Conservation (phyloP, 2,113 vertebrate species). For the Phoenicopterus ruber region DNA sequence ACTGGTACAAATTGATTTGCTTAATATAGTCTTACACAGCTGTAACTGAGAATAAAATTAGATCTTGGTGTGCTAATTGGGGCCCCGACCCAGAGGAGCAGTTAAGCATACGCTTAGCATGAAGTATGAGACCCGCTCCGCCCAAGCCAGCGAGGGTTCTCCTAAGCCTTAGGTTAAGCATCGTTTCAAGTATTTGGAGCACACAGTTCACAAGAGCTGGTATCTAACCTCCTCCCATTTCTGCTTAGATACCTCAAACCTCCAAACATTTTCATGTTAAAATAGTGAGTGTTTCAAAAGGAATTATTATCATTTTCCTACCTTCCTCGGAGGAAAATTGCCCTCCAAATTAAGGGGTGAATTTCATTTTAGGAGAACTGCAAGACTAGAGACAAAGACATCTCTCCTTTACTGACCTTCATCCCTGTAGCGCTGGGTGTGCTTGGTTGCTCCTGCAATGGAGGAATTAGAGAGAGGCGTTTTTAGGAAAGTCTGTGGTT, state of each 20-base stretch:
- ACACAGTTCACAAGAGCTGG: background rate
- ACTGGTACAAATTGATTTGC: background rate
- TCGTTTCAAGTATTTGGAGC: background rate
- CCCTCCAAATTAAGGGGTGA: slow-evolving; percentile 9
- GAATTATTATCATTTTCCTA: background rate
- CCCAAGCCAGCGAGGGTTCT: background rate
- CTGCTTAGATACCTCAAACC: background rate
- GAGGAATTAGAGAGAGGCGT: background rate
- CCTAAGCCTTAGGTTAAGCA: background rate
- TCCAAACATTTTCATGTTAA: background rate
- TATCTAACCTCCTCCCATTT: background rate
- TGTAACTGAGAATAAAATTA: slow-evolving; percentile 38
- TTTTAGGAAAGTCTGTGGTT: slow-evolving; percentile 46
- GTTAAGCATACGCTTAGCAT: background rate
- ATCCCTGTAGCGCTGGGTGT: background rate
- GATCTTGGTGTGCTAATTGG: slow-evolving; percentile 34
- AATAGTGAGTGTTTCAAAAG: background rate
- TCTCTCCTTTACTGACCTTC: background rate
- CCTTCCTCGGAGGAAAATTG: background rate
- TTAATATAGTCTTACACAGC: slow-evolving; percentile 25
- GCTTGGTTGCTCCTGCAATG: background rate
- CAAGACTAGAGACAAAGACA: background rate
- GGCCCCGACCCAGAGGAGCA: slow-evolving; percentile 12
- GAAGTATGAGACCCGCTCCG: background rate
- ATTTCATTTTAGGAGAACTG: background rate